Conservation (phyloP, 2,113 vertebrate species). For the Seriola rivoliana region DNA sequence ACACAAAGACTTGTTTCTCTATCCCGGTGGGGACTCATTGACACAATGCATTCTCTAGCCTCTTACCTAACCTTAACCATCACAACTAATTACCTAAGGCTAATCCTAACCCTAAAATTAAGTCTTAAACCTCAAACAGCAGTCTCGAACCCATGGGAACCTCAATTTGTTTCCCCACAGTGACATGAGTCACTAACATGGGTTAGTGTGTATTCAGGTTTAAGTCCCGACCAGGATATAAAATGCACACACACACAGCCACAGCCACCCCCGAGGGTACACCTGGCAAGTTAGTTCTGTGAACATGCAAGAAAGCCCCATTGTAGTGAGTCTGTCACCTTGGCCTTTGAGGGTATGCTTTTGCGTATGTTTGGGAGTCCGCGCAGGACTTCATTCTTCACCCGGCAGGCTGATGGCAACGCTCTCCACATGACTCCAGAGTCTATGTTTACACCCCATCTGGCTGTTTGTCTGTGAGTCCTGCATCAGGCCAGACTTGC, state of each 20-base stretch:
- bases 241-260: neutral
- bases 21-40: too few species aligned
- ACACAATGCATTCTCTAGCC: too few species aligned
- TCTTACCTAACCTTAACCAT: too few species aligned
- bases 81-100: too few species aligned
- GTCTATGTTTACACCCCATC: slow-evolving; percentile 87
- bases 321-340: slow-evolving; percentile 79
- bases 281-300: slow-evolving; percentile 31
- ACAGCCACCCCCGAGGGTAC: slow-evolving; percentile 16
- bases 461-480: slow-evolving; percentile 84
- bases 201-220: too few species aligned
- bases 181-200: too few species aligned
- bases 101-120: too few species aligned
- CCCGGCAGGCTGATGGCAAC: slow-evolving; percentile 83
- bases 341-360: slow-evolving; percentile 79
- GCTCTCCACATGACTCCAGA: slow-evolving; percentile 83
- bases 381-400: slow-evolving; percentile 85
- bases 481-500: slow-evolving; percentile 65
- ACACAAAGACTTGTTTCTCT: neutral
- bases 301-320: slow-evolving; percentile 40
- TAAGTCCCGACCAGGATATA: too few species aligned
- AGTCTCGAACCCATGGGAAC: too few species aligned
- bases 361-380: slow-evolving; percentile 68
- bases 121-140: too few species aligned
- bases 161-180: too few species aligned